Base-by-base conservation (phyloP, 2,113 vertebrate genomes). In the Grammomys dolichurus region DNA sequence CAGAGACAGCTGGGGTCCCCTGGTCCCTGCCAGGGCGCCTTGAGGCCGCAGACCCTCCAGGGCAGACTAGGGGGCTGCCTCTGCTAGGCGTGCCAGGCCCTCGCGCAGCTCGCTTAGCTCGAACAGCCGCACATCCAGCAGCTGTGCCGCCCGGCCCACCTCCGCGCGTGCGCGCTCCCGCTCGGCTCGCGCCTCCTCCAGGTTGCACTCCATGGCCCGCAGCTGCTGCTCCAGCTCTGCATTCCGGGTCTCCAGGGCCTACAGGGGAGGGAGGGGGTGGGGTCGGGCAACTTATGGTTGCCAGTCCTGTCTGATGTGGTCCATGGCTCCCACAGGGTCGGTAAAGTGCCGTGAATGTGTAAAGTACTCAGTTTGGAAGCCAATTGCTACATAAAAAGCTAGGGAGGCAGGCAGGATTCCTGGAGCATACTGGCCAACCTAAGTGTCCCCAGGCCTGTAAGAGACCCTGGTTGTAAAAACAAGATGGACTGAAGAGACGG, bases 51-150 rank as follows among this genome's bases (percentile, higher is more conserved):
- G 28, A 31, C 28, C 60, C 11, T 7, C 70, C 26, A 7, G 19
- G 28, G 28, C 28, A 1, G 5, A 28, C 98, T 98, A 99, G 85
- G 97, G 96, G 0, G 98, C 89, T 46, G 97, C 97, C 98, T 99
- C 99, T 0, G 99, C 97, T 93, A 99, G 99, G 97, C 99, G 99
- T 90, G 99, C 99, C 82, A 99, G 98, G 95, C 99, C 99, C 98
- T 99, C 99, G 1, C 99, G 98, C 28, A 99, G 98, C 97, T 99
- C 99, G 0, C 99, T 99, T 72, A 99, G 99, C 98, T 99, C 99
- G 40, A 99, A 99, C 87, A 99, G 99, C 98, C 99, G 99, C 98
- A 99, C 98, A 22, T 99, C 99, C 97, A 99, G 99, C 91, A 99
- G 99, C 97, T 99, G 99, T 0, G 99, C 98, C 12, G 99, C 99